These are phyloP conservation scores for Drosophila neonasuta DNA, from an alignment of 2,888 invertebrate species.

Conservation along the genomic window DNA sequence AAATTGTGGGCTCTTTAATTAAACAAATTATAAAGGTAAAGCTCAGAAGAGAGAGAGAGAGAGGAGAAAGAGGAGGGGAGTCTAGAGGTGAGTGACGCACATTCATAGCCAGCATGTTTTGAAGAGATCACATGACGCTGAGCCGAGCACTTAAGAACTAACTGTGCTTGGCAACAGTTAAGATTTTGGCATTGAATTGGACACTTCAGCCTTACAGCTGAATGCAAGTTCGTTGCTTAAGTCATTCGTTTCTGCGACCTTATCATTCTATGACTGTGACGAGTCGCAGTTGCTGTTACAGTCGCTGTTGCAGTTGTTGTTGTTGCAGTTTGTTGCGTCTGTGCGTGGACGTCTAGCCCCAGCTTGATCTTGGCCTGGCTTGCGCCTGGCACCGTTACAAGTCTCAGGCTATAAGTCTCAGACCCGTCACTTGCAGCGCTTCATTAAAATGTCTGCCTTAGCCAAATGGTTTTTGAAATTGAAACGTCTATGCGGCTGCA, in stretches of 20 bases:
- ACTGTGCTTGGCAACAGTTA: conserved; percentile 21
- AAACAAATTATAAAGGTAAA: conserved; percentile 8
- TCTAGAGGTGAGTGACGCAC: conserved; percentile 1
- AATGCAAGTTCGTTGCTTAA: conserved; percentile 67
- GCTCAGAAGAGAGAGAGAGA: not conserved
- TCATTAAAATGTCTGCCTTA: conserved; percentile 77
- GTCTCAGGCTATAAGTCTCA: conserved; percentile 14
- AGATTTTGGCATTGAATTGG: conserved; percentile 49
- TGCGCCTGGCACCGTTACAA: conserved; percentile 55
- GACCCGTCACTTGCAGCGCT: conserved; percentile 55
- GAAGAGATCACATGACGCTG: conserved; percentile 9
- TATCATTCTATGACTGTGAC: conserved; percentile 53
- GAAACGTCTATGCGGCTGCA: conserved; percentile 69
- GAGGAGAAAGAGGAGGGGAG: not conserved
- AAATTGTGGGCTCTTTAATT: conserved; percentile 15
- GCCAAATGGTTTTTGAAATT: conserved; percentile 73
- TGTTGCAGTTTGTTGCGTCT: conserved; percentile 35
- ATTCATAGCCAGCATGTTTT: not conserved
- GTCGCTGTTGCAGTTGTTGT: conserved; percentile 24
- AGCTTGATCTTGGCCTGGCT: conserved; percentile 36
- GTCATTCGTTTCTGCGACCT: conserved; percentile 69
- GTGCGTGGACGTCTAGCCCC: conserved; percentile 60
- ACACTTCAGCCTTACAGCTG: conserved; percentile 34
- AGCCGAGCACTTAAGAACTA: conserved; percentile 24
- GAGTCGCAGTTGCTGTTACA: conserved; percentile 30